Percentiles rank a stretch among this genome's conserved stretches.
Evolutionary conservation across 2,797 vertebrate genomes (phyloP).

Genomic region (Oreonectes daqikongensis): DNA sequence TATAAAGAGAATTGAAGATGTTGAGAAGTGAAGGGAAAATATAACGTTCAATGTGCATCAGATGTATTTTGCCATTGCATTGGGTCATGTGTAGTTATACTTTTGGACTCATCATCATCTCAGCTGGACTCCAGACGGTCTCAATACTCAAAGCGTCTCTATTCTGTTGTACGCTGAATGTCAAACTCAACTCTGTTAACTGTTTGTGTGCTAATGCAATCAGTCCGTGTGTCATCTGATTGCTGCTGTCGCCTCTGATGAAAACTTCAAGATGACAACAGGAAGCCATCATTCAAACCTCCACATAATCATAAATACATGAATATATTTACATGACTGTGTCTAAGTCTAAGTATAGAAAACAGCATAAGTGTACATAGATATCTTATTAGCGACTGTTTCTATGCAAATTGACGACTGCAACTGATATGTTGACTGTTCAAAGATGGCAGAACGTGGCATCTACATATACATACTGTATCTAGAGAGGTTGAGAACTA

Average conservation of each 20-base stretch:
- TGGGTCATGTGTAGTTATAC: neutral
- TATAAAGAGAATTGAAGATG: neutral
- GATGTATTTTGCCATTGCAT: neutral
- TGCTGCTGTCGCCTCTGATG: neutral
- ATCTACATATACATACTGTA: too few relatives aligned
- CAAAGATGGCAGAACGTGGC: too few relatives aligned
- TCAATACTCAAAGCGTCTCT: neutral
- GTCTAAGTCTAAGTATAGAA: too few relatives aligned
- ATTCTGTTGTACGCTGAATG: neutral
- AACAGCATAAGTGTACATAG: too few relatives aligned
- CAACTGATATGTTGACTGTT: too few relatives aligned
- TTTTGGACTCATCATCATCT: neutral
- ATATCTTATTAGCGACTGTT: too few relatives aligned
- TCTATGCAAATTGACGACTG: too few relatives aligned
- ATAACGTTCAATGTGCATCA: neutral
- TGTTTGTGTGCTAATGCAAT: neutral
- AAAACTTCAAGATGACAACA: neutral
- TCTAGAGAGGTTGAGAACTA: too few relatives aligned
- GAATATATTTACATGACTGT: neutral
- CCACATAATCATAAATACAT: neutral
- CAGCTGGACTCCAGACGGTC: neutral
- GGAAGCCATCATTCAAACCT: neutral
- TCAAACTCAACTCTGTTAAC: neutral
- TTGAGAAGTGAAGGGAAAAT: neutral
- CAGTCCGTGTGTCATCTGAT: neutral